Conservation (phyloP, 2,113 vertebrate genomes). For the Tursiops truncatus region DNA sequence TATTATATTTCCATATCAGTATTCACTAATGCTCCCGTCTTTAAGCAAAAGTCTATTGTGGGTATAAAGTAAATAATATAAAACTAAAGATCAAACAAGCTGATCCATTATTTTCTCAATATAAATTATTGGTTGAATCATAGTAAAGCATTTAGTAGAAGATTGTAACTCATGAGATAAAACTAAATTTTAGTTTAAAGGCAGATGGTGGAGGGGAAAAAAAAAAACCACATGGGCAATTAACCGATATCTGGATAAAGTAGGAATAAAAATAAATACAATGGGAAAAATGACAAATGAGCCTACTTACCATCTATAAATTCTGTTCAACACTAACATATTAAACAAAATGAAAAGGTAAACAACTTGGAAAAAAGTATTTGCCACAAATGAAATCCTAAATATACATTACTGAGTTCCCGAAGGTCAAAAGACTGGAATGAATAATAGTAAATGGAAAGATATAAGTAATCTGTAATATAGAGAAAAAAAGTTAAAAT, state of each 20-base stretch:
- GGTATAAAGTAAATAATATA: slow-evolving; percentile 24
- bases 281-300: not conserved
- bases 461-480: not conserved
- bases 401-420: not conserved
- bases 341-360: slow-evolving; percentile 17
- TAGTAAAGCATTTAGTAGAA: not conserved
- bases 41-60: slow-evolving; percentile 29
- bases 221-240: not conserved
- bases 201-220: not conserved
- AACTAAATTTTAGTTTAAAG: slow-evolving; percentile 44
- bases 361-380: not conserved
- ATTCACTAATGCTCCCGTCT: not conserved
- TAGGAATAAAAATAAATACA: slow-evolving; percentile 11
- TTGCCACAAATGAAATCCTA: slow-evolving; percentile 19
- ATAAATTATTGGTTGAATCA: slow-evolving; percentile 25
- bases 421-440: slow-evolving; percentile 18
- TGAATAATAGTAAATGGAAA: not conserved
- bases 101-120: slow-evolving; percentile 24
- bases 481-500: not conserved
- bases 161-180: not conserved
- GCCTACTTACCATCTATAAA: slow-evolving; percentile 1
- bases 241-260: not conserved
- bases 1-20: slow-evolving; percentile 15
- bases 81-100: slow-evolving; percentile 19
- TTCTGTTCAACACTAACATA: not conserved